Evolutionary conservation across 2,113 vertebrate genomes (phyloP).

Genomic region (Hypocryptadius cinnamomeus): DNA sequence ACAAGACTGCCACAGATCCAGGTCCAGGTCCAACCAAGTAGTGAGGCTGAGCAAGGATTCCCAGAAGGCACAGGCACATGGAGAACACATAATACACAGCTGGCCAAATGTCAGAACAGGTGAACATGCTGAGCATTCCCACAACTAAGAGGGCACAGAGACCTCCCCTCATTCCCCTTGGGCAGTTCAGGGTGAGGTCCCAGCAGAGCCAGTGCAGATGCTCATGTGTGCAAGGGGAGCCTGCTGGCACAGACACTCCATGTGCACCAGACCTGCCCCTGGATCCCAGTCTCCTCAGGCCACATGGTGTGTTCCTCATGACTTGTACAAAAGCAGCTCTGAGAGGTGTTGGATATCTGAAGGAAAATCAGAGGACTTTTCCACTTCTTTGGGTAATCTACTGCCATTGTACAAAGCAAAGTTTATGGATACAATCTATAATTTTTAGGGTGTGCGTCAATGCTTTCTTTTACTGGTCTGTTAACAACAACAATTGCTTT

Average conservation of each 20-base stretch:
- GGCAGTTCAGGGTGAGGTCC: background rate
- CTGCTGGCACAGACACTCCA: rapidly evolving
- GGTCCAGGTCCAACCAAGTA: background rate
- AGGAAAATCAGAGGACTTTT: background rate
- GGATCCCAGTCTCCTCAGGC: background rate
- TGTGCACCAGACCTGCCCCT: background rate
- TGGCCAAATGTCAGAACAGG: background rate
- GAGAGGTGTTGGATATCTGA: background rate
- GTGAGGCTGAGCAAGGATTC: background rate
- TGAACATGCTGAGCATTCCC: background rate
- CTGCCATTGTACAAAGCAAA: background rate
- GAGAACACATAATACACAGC: background rate
- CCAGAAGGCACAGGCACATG: background rate
- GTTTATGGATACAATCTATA: background rate
- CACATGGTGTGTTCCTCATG: background rate
- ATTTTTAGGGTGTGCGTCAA: background rate
- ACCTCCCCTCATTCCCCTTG: background rate
- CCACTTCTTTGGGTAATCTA: background rate
- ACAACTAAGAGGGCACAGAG: background rate
- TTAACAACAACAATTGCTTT: background rate
- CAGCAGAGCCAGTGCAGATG: background rate
- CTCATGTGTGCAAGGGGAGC: rapidly evolving
- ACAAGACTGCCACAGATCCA: background rate
- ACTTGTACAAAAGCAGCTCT: background rate
- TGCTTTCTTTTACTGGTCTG: background rate